These are phyloP conservation scores for Serranus cabrilla DNA, from an alignment of 2,797 vertebrate genomes.

Conservation along the genomic window DNA sequence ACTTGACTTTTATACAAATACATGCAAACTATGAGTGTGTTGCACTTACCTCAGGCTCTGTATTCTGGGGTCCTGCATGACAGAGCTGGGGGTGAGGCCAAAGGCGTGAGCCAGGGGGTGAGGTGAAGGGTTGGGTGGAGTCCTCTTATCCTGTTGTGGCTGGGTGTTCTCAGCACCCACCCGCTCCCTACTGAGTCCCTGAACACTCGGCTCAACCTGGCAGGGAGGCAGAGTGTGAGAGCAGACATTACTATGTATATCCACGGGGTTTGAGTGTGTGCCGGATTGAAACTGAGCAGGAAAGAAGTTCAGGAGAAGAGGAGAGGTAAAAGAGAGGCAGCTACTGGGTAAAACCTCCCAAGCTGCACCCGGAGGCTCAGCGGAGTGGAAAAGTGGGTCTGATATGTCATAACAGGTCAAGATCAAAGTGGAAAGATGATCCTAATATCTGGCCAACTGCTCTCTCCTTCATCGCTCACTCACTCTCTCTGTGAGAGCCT, in stretches of 20 bases:
- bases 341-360: conserved; percentile 20
- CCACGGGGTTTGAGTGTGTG: conserved; percentile 2
- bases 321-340: conserved; percentile 36
- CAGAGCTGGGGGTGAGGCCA: conserved; percentile 88
- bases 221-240: conserved; percentile 41
- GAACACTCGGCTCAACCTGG: conserved; percentile 85
- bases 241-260: conserved; percentile 20
- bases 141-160: conserved; percentile 90
- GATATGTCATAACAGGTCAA: conserved; percentile 78
- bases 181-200: conserved; percentile 87
- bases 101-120: conserved; percentile 90
- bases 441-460: conserved; percentile 55
- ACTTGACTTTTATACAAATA: no score
- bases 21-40: not conserved
- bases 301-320: conserved; percentile 26
- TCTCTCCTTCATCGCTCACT: conserved; percentile 39
- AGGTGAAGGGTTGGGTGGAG: conserved; percentile 84
- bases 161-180: conserved; percentile 87
- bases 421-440: conserved; percentile 74
- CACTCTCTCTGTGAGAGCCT: conserved; percentile 22
- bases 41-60: conserved; percentile 90
- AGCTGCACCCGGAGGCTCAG: conserved; percentile 66
- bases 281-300: conserved; percentile 24
- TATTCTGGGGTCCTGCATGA: conserved; percentile 94
- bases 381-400: conserved; percentile 72